phyloP scores from a whole-genome alignment of 2,113 vertebrate genomes.

The Chaetops frenatus region DNA sequence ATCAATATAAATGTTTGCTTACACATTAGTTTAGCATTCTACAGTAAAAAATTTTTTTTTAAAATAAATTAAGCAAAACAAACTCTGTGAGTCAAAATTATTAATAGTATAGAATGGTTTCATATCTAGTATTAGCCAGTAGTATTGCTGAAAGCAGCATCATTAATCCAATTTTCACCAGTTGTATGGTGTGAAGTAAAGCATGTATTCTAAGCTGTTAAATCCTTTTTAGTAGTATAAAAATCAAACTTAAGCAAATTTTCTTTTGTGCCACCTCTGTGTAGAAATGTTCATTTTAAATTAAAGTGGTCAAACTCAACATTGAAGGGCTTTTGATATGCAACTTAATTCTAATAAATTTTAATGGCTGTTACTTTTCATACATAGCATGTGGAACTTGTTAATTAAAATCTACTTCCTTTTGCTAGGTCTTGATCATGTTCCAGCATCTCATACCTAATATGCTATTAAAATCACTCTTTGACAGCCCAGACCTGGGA shows the following conservation, averaged over 20 bases:
- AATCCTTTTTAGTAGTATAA: conserved; percentile 26
- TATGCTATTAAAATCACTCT: conserved; percentile 20
- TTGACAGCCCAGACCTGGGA: conserved; percentile 10
- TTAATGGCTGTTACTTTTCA: conserved; percentile 19
- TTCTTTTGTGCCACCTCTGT: not conserved
- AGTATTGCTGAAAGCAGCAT: not conserved
- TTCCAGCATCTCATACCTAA: conserved; percentile 35
- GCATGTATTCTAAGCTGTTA: conserved; percentile 2
- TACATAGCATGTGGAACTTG: conserved; percentile 33
- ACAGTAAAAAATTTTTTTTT: not conserved
- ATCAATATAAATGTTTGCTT: not conserved
- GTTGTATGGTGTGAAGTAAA: not conserved
- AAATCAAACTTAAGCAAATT: conserved; percentile 46
- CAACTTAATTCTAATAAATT: conserved; percentile 24
- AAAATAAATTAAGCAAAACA: conserved; percentile 15
- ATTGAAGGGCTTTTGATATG: not conserved
- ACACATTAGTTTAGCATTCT: not conserved
- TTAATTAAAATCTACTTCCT: conserved; percentile 58
- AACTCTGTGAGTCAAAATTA: not conserved
- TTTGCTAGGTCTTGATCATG: conserved; percentile 4
- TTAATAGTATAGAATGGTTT: not conserved
- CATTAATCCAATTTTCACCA: conserved; percentile 30
- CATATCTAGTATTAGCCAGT: not conserved
- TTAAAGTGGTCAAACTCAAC: conserved; percentile 3
- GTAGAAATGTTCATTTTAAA: conserved; percentile 24